These are phyloP conservation scores for Limnephilus lunatus DNA, from an alignment of 2,888 invertebrate species.

Conservation along the genomic window DNA sequence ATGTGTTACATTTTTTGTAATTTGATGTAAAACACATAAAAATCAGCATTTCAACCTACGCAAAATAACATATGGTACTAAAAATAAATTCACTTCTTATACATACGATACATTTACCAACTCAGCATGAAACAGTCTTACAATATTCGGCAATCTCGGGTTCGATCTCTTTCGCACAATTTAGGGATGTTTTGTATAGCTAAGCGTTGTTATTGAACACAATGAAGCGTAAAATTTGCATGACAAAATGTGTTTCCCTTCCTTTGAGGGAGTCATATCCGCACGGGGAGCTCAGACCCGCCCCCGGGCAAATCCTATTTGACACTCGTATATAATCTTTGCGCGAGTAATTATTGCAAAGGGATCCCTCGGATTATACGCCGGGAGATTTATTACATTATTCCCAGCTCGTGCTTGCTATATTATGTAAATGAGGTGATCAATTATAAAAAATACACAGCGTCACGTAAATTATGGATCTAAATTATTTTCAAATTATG, in stretches of 20 bases:
- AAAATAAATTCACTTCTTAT: no score
- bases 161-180: constrained; percentile 23
- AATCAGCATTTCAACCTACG: no score
- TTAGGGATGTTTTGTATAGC: constrained; percentile 15
- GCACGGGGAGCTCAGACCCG: not conserved
- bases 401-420: constrained; percentile 7
- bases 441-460: not conserved
- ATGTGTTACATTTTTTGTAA: no score
- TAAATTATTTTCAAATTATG: no score
- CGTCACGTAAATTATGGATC: not conserved
- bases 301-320: constrained; percentile 14
- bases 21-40: no score
- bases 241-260: constrained; percentile 47
- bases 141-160: not conserved
- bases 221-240: constrained; percentile 43
- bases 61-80: no score
- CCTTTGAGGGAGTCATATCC: constrained; percentile 28
- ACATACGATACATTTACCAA: not conserved
- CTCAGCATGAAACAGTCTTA: not conserved
- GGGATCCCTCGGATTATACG: constrained; percentile 25
- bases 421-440: not conserved
- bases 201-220: constrained; percentile 34
- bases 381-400: constrained; percentile 32
- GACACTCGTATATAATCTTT: constrained; percentile 41
- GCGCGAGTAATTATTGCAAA: constrained; percentile 45